A percentile compares a stretch with the other conserved stretches of the same genome.
phyloP scores from a whole-genome alignment of 2,113 vertebrate species.

The Cepphus grylle region DNA sequence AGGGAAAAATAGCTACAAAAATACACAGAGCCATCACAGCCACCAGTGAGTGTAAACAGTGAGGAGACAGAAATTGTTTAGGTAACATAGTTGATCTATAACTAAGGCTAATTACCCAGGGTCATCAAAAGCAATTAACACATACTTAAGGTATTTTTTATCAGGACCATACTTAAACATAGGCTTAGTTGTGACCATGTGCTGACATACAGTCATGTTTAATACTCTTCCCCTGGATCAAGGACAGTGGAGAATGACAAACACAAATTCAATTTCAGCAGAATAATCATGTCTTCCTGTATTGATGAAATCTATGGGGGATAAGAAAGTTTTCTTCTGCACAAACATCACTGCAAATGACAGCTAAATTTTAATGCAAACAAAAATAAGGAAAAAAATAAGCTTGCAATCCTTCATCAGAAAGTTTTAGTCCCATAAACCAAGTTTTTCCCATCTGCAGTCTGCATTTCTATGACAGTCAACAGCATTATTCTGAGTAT shows the following conservation, averaged over 20 bases:
- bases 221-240: neutral
- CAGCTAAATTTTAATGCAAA: neutral
- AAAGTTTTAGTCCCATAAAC: neutral
- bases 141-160: neutral
- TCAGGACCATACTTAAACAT: neutral
- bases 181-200: neutral
- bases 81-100: neutral
- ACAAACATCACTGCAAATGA: neutral
- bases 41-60: neutral
- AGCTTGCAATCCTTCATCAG: neutral
- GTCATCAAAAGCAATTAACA: neutral
- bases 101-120: neutral
- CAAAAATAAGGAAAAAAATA: neutral
- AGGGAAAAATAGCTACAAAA: neutral
- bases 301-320: neutral
- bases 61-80: neutral
- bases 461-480: neutral
- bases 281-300: conserved; percentile 10
- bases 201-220: neutral
- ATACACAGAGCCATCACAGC: neutral
- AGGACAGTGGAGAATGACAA: neutral
- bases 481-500: neutral
- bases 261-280: conserved; percentile 5
- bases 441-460: neutral
- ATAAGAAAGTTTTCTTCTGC: neutral